Conservation (phyloP, 2,888 invertebrate species). For the Dryomyza anilis region DNA sequence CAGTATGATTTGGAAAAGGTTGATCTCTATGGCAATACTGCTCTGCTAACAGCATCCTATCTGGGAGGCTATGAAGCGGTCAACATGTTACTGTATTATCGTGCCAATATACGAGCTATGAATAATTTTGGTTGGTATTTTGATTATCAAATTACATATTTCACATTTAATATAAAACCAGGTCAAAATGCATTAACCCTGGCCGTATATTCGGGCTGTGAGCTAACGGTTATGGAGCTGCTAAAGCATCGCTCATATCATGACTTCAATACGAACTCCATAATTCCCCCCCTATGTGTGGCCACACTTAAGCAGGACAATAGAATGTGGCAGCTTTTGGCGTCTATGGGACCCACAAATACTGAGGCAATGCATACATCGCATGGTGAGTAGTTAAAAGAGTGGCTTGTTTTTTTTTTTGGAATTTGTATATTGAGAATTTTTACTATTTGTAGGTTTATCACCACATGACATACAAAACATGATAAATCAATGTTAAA, state of each 20-base stretch:
- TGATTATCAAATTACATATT: not conserved
- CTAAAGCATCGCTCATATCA: constrained; percentile 47
- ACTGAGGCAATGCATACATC: constrained; percentile 27
- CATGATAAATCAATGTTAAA: constrained; percentile 23
- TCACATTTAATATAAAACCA: constrained; percentile 16
- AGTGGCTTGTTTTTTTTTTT: not conserved
- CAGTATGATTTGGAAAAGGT: constrained; percentile 45
- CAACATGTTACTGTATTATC: constrained; percentile 42
- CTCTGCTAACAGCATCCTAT: constrained; percentile 55
- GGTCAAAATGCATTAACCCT: constrained; percentile 59
- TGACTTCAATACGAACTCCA: constrained; percentile 56
- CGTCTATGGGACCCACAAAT: constrained; percentile 23
- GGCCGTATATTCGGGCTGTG: constrained; percentile 50
- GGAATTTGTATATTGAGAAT: not conserved
- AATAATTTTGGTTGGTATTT: constrained; percentile 52
- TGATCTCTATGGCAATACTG: constrained; percentile 57
- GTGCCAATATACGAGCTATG: constrained; percentile 49
- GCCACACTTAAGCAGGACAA: constrained; percentile 48
- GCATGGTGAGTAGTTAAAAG: constrained; percentile 32
- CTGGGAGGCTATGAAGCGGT: constrained; percentile 48
- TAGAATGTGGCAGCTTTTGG: constrained; percentile 45
- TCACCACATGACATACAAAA: constrained; percentile 31
- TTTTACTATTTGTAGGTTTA: constrained; percentile 30
- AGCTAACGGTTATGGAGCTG: constrained; percentile 44
- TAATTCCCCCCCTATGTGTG: constrained; percentile 56